Conservation (phyloP, 2,888 invertebrate species). For the Xestia sexstrigata region DNA sequence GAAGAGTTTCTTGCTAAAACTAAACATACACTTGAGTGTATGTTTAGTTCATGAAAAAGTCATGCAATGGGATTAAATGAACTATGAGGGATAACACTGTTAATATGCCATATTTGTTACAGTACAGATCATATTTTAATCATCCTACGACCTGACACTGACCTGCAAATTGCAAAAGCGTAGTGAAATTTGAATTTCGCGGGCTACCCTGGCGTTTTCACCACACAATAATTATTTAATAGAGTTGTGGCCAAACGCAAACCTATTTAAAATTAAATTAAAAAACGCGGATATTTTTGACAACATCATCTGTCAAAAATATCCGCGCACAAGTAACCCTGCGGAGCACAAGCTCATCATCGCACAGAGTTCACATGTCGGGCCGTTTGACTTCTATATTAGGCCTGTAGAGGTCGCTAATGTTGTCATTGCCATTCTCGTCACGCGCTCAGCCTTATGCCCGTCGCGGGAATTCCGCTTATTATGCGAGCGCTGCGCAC, state of each 20-base stretch:
- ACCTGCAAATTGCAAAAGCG: not conserved
- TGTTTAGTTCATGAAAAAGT: not conserved
- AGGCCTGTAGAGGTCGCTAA: conserved; percentile 65
- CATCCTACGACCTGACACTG: not conserved
- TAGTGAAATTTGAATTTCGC: not conserved
- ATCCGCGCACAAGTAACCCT: conserved; percentile 51
- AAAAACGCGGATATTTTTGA: not conserved
- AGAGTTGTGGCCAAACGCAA: too few relatives aligned
- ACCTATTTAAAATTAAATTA: not conserved
- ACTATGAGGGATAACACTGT: not conserved
- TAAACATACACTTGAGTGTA: not conserved
- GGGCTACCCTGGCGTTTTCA: too few relatives aligned
- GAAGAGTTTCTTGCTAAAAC: not conserved
- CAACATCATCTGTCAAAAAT: conserved; percentile 3
- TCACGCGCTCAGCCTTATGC: conserved; percentile 62
- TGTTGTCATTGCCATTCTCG: conserved; percentile 61
- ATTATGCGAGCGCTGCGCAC: conserved; percentile 64
- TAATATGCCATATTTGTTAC: not conserved
- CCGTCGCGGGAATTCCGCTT: conserved; percentile 63
- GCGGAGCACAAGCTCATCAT: conserved; percentile 52
- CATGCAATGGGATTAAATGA: not conserved
- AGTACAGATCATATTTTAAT: not conserved
- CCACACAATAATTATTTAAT: too few relatives aligned
- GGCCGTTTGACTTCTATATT: conserved; percentile 67
- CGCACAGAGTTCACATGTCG: conserved; percentile 64